Conservation (phyloP, 2,113 vertebrate genomes). For the Redunca redunca region DNA sequence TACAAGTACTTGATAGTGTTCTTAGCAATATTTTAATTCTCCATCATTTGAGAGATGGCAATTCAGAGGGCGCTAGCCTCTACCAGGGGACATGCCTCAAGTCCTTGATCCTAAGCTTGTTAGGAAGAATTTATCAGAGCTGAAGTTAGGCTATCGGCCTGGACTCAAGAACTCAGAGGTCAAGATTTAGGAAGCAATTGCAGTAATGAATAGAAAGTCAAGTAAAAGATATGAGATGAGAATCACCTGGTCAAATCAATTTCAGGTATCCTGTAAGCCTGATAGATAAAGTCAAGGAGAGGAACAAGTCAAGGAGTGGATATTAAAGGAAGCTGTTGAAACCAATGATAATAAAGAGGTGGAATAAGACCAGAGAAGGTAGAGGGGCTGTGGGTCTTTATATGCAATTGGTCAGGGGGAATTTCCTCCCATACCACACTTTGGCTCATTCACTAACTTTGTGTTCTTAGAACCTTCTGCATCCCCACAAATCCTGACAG, state of each 20-base stretch:
- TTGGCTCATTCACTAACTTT: neutral
- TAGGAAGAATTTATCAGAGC: constrained; percentile 8
- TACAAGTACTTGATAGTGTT: neutral
- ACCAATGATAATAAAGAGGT: neutral
- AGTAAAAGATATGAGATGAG: neutral
- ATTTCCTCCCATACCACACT: neutral
- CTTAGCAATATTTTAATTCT: neutral
- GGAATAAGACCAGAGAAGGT: neutral
- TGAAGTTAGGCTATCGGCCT: neutral
- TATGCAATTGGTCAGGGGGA: neutral
- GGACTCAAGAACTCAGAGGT: neutral
- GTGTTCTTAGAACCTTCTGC: neutral
- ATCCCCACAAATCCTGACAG: neutral
- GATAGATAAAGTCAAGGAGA: neutral
- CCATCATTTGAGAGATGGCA: neutral
- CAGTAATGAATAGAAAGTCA: neutral
- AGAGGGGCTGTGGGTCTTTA: neutral
- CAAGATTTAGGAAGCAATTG: neutral
- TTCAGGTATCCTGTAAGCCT: neutral
- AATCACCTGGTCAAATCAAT: neutral
- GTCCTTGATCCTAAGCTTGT: constrained; percentile 10
- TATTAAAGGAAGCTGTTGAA: neutral
- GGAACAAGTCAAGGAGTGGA: neutral
- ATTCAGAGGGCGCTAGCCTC: neutral
- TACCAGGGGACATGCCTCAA: neutral